phyloP scores from a whole-genome alignment of 2,113 vertebrate genomes.

The Semnornis frantzii region DNA sequence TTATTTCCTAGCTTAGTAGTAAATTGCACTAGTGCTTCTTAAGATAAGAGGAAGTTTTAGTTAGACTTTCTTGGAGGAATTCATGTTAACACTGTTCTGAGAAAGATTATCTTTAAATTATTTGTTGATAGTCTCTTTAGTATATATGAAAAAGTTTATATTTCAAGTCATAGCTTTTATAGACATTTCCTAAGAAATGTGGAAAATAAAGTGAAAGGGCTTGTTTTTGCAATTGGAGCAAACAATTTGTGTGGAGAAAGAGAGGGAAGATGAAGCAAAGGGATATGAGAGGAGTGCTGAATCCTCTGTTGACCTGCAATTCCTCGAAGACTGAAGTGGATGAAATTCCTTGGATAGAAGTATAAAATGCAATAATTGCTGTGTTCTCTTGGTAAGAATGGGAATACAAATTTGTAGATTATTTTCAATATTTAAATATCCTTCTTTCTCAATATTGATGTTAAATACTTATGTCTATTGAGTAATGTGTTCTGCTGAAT shows the following conservation, averaged over 20 bases:
- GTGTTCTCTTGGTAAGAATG: neutral
- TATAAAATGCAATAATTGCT: neutral
- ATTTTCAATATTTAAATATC: conserved; percentile 27
- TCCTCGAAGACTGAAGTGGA: neutral
- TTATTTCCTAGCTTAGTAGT: conserved; percentile 17
- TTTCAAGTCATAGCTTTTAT: neutral
- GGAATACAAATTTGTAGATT: neutral
- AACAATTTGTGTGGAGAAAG: neutral
- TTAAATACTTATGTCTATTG: neutral
- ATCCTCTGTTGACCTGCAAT: neutral
- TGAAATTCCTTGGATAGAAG: neutral
- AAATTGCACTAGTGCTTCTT: conserved; percentile 10
- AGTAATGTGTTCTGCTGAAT: conserved; percentile 16
- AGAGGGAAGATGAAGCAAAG: neutral
- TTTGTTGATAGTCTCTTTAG: neutral
- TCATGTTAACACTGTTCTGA: neutral
- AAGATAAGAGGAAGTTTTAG: conserved; percentile 15
- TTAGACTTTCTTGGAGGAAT: neutral
- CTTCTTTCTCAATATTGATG: neutral
- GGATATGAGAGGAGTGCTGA: neutral
- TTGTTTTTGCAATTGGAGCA: neutral
- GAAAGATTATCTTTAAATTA: neutral
- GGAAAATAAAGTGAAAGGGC: neutral
- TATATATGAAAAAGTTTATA: neutral
- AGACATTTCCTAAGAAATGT: neutral